Evolutionary conservation across 2,797 vertebrate species (phyloP).

Genomic region (Hyperoplus immaculatus): DNA sequence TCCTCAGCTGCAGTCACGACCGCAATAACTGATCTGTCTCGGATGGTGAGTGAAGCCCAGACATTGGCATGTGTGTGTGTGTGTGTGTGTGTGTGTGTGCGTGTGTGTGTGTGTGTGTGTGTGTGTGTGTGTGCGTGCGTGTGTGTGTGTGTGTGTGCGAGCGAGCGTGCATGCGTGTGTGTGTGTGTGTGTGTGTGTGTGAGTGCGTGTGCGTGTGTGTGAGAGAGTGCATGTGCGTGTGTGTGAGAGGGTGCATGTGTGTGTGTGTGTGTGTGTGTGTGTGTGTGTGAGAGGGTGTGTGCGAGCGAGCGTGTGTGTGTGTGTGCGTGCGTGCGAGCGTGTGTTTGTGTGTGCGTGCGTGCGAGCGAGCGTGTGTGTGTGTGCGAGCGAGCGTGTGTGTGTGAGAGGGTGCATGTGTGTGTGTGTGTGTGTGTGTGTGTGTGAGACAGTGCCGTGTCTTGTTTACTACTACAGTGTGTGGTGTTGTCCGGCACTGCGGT

Average conservation of each 20-base stretch:
- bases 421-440: constrained; percentile 25
- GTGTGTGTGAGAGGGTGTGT: too few species aligned
- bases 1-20: constrained; percentile 14
- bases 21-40: constrained; percentile 20
- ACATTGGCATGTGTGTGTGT: background rate
- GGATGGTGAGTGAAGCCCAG: background rate
- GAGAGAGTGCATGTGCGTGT: background rate
- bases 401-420: background rate
- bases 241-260: too few species aligned
- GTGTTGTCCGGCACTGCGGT: constrained; percentile 63
- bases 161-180: too few species aligned
- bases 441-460: constrained; percentile 26
- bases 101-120: background rate
- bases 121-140: constrained; percentile 23
- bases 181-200: constrained; percentile 9
- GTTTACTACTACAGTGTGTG: constrained; percentile 62
- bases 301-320: too few species aligned
- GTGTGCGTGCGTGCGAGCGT: too few species aligned
- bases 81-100: background rate
- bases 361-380: too few species aligned
- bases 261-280: too few species aligned
- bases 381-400: too few species aligned
- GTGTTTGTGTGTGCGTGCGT: too few species aligned
- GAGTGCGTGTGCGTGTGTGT: constrained; percentile 26
- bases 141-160: constrained; percentile 5